Evolutionary conservation across 2,113 vertebrate genomes (phyloP).

Genomic region (Sebastes fasciatus): DNA sequence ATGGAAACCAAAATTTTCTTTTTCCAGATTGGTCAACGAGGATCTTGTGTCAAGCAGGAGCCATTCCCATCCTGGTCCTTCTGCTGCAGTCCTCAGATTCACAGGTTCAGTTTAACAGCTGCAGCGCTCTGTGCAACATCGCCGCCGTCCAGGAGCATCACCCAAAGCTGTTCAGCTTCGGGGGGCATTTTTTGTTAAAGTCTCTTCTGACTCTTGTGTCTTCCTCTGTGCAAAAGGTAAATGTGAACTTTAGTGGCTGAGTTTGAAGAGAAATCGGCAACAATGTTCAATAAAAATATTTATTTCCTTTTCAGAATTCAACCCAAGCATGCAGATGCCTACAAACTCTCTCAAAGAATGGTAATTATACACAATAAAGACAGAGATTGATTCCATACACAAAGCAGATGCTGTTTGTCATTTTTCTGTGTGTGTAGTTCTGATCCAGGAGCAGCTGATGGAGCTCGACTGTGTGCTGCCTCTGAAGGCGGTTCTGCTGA

Average conservation of each 20-base stretch:
- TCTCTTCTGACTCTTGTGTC: slow-evolving; percentile 84
- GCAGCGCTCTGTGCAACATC: slow-evolving; percentile 86
- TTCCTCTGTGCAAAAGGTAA: slow-evolving; percentile 86
- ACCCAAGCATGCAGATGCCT: slow-evolving; percentile 88
- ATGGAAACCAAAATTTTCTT: background rate
- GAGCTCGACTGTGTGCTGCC: slow-evolving; percentile 78
- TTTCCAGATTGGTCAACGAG: slow-evolving; percentile 81
- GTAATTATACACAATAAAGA: slow-evolving; percentile 70
- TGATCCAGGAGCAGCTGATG: slow-evolving; percentile 80
- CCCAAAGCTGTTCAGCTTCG: slow-evolving; percentile 75
- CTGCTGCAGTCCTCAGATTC: slow-evolving; percentile 86
- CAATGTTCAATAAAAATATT: background rate
- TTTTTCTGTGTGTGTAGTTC: slow-evolving; percentile 58
- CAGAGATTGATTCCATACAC: background rate
- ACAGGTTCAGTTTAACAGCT: slow-evolving; percentile 88
- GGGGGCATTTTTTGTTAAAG: slow-evolving; percentile 78
- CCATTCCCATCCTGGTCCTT: slow-evolving; percentile 82
- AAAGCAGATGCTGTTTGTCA: background rate
- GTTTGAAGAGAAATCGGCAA: background rate
- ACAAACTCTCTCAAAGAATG: slow-evolving; percentile 82
- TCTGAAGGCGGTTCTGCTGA: slow-evolving; percentile 76
- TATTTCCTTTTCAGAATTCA: slow-evolving; percentile 80
- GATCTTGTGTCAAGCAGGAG: slow-evolving; percentile 84
- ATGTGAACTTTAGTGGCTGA: background rate
- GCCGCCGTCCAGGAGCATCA: slow-evolving; percentile 78